Base-by-base conservation (phyloP, 1,140 invertebrate species). In the Chymomyza costata region DNA sequence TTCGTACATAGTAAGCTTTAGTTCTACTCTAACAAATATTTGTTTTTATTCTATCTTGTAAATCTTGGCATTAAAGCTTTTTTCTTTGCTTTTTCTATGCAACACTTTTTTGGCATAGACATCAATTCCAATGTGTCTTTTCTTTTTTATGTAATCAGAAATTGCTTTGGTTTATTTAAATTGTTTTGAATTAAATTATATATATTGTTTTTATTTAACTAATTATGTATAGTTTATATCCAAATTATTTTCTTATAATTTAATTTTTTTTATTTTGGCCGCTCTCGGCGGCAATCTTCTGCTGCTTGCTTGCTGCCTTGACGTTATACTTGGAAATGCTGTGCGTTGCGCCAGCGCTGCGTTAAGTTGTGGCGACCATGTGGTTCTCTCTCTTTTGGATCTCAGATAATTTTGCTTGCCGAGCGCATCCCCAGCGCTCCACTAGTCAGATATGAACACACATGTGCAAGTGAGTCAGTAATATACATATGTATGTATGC, bases 1-100 rank as follows among this genome's bases (percentile, higher is more conserved):
- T 34, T 80, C 73, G 68, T 73, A 80, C 73, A 80, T 80, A 80
- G 74, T 80, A 74, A 69, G 65, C 65, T 74, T 49, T 61, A 61
- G 21, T 8, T 25, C 3, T 25, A 8, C 21, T 5, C 46, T 54
- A 65, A 76, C 65, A 50, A 65, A 61, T 76, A 69, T 46, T 40
- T 52, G 43, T 30, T 53, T 35, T 50, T 32, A 59, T 55, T 65
- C 64, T 78, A 80, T 78, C 81, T 43, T 35, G n/a, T 15, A 14
- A 38, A n/a, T 35, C n/a, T 35, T 19, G 17, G 16, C 17, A n/a
- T 19, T 47, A 43, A 43, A 34, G 52, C 2, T 21, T 51, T 39
- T 52, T 21, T 34, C 28, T 47, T 58, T 58, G 54, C 53, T 32
- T 39, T 50, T 59, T 58, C 54, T 41, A n/a, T n/a, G 46, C 35